A percentile compares a stretch with the other conserved stretches of the same genome.
These are phyloP conservation scores for Acrocephalus kingi DNA, from an alignment of 2,113 vertebrate species.

Conservation along the genomic window DNA sequence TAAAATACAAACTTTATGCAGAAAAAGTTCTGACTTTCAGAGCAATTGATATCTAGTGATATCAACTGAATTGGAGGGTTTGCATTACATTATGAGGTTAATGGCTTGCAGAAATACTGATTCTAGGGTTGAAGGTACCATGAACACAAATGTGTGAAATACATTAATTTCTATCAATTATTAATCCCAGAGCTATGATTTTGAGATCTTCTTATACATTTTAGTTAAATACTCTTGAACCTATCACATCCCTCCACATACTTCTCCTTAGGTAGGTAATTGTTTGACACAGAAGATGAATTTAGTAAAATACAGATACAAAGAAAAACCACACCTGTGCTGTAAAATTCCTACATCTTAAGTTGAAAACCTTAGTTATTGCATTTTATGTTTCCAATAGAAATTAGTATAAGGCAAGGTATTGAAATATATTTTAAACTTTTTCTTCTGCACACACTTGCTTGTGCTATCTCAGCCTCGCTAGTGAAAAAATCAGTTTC, in stretches of 20 bases:
- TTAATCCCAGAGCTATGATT: background rate
- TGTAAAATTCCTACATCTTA: background rate
- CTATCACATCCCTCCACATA: background rate
- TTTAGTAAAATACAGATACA: background rate
- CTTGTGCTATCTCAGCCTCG: background rate
- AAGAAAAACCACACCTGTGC: background rate
- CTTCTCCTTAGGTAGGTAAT: background rate
- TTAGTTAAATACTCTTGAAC: background rate
- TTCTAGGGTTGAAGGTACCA: background rate
- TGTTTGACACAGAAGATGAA: background rate
- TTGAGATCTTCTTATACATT: background rate
- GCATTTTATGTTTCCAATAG: background rate
- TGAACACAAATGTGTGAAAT: background rate
- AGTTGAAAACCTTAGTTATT: background rate
- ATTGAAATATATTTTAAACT: background rate
- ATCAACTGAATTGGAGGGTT: background rate
- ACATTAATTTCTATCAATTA: background rate
- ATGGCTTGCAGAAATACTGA: background rate
- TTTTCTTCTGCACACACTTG: background rate
- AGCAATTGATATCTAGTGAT: background rate
- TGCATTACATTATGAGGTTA: background rate
- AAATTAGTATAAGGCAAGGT: background rate
- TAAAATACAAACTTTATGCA: background rate
- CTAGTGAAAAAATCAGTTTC: background rate
- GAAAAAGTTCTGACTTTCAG: background rate